Percentiles rank a stretch among this genome's conserved stretches.
phyloP scores from a whole-genome alignment of 2,113 vertebrate species.

The Neotoma lepida region DNA sequence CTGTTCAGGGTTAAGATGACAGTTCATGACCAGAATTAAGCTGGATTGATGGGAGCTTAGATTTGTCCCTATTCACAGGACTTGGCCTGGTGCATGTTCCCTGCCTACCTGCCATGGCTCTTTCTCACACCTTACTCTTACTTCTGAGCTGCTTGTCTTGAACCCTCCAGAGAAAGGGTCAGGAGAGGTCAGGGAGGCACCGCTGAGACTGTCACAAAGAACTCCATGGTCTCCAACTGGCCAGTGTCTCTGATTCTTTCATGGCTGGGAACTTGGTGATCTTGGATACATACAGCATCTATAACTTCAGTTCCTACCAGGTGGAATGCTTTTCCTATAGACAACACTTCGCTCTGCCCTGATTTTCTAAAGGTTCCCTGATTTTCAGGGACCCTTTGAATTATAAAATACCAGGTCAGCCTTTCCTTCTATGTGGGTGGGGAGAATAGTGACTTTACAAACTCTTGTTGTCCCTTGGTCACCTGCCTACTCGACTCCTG shows the following conservation, averaged over 20 bases:
- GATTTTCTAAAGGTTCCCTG: neutral
- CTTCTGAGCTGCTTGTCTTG: neutral
- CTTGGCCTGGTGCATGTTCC: rapidly evolving
- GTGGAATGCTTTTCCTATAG: neutral
- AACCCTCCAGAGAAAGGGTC: neutral
- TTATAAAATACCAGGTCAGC: neutral
- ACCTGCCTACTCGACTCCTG: neutral
- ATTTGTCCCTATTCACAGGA: neutral
- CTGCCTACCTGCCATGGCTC: neutral
- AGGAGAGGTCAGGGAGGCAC: neutral
- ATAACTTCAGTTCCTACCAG: neutral
- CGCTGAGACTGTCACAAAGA: neutral
- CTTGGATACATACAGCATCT: neutral
- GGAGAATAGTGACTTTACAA: neutral
- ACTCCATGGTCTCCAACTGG: neutral
- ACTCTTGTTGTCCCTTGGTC: neutral
- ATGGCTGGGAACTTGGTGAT: neutral
- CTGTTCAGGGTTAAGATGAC: neutral
- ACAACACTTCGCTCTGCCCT: no score
- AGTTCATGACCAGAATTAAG: neutral
- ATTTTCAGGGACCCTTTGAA: neutral
- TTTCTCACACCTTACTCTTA: neutral
- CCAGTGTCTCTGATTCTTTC: neutral
- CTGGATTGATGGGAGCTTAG: neutral
- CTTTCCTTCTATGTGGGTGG: neutral